Percentiles rank a stretch among this genome's conserved stretches.
Conservation (phyloP, 35 echinoderm and acorn worm genomes). For the Lytechinus variegatus region DNA sequence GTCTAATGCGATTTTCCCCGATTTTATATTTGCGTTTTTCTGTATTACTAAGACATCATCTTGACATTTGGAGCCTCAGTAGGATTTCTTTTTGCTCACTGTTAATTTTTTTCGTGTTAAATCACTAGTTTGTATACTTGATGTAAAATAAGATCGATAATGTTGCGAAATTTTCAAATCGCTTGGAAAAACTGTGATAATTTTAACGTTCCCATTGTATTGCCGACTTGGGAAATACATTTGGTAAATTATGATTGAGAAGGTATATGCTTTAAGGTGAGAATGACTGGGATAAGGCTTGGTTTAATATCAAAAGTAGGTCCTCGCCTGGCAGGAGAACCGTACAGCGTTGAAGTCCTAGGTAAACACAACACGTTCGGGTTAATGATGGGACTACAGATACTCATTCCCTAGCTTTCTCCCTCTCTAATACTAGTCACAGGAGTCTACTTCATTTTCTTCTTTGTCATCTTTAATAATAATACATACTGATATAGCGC, state of each 20-base stretch:
- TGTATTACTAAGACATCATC: too few species aligned
- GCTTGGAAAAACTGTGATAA: background rate
- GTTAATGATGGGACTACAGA: slow-evolving; percentile 27
- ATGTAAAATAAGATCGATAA: too few species aligned
- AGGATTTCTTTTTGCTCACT: too few species aligned
- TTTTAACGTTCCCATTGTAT: too few species aligned
- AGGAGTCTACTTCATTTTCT: background rate
- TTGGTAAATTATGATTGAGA: background rate
- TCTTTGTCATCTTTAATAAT: too few species aligned
- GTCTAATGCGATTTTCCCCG: too few species aligned
- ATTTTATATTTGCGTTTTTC: too few species aligned
- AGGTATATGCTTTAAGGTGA: background rate
- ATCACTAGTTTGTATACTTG: too few species aligned
- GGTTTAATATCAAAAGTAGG: background rate
- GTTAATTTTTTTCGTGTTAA: too few species aligned
- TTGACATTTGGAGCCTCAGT: too few species aligned
- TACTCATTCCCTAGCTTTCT: slow-evolving; percentile 10
- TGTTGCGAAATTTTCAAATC: background rate
- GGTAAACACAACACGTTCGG: slow-evolving; percentile 17
- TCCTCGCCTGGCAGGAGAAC: background rate
- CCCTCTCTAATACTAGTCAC: background rate
- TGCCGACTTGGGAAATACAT: background rate
- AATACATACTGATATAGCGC: too few species aligned
- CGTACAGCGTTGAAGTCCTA: slow-evolving; percentile 23
- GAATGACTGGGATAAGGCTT: background rate